Evolutionary conservation across 2,888 invertebrate species (phyloP).

Genomic region (Escarpia spicata): DNA sequence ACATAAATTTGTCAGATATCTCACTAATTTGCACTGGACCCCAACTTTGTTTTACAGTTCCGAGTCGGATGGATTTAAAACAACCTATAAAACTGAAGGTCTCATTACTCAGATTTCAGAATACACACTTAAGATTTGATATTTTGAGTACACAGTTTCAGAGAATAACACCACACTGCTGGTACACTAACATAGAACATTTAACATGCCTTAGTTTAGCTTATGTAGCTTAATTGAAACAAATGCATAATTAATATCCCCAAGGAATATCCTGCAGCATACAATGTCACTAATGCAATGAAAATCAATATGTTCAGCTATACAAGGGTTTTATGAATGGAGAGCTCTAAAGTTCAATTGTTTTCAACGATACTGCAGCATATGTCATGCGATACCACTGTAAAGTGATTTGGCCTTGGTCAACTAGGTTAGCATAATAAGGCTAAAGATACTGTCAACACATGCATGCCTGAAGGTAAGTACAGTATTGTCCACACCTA

Average conservation of each 20-base stretch:
- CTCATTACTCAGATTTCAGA: too few relatives aligned
- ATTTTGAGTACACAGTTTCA: background rate
- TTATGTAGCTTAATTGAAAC: background rate
- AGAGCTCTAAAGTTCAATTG: background rate
- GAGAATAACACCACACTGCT: background rate
- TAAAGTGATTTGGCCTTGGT: background rate
- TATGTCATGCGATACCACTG: background rate
- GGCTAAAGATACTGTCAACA: background rate
- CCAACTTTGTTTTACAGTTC: too few relatives aligned
- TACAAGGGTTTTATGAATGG: background rate
- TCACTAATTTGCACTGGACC: too few relatives aligned
- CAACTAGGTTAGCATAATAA: background rate
- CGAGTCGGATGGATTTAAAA: too few relatives aligned
- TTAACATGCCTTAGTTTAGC: background rate
- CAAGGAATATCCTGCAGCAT: background rate
- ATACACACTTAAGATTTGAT: too few relatives aligned
- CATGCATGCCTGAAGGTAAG: background rate
- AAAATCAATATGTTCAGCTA: background rate
- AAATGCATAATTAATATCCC: background rate
- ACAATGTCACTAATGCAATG: background rate
- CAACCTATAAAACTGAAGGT: too few relatives aligned
- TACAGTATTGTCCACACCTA: background rate
- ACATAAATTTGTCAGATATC: too few relatives aligned
- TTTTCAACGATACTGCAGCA: background rate
- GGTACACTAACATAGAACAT: background rate